Evolutionary conservation across 2,888 invertebrate genomes (phyloP), one percentile per base, ranked within the genome.

Genomic region (Protophormia terraenovae): DNA sequence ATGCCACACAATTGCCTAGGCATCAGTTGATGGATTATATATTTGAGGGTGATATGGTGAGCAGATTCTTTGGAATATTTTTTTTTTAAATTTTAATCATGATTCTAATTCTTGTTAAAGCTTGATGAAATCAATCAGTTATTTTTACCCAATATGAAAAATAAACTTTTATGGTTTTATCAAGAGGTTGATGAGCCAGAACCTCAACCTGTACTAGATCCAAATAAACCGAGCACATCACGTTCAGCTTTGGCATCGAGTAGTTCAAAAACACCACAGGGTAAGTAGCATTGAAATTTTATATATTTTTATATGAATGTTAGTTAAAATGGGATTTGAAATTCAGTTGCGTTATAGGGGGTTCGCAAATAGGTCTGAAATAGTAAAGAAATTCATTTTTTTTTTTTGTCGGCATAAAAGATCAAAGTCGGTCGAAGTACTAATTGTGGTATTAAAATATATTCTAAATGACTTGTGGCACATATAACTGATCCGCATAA

Each of bases 1-100:
- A 97, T 89, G 96, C 96, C 71, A 97, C 97, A 0, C 96, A 96
- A 16, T 93, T 97, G 69, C 95, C 96, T 0, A 93, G 97, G 35
- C 96, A 97, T 92, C 96, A 97, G 89, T 96, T 97, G 86, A 97
- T 97, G 97, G 97, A 97, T 92, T 96, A 97, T 90, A 97, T 97
- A 58, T 97, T 97, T 93, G 97, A 97, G 92, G 97, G 97, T 87
- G 96, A 97, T 90, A 97, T 97, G 97, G 96, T 96, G 92, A 90
- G 89, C 6, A 35, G 8, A 22, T 41, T 22, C 2, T 16, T n/a
- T n/a, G 10, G n/a, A 45, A 45, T 27, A 27, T 53, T 2, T 14
- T 53, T 14, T 16, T 19, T 60, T 4, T 12, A 2, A 16, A 29
- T 29, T n/a, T 32, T 32, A 8, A 47, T 8, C 19, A 24, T 19